Base-by-base conservation (phyloP, 2,113 vertebrate genomes). In the Pluvianellus socialis region DNA sequence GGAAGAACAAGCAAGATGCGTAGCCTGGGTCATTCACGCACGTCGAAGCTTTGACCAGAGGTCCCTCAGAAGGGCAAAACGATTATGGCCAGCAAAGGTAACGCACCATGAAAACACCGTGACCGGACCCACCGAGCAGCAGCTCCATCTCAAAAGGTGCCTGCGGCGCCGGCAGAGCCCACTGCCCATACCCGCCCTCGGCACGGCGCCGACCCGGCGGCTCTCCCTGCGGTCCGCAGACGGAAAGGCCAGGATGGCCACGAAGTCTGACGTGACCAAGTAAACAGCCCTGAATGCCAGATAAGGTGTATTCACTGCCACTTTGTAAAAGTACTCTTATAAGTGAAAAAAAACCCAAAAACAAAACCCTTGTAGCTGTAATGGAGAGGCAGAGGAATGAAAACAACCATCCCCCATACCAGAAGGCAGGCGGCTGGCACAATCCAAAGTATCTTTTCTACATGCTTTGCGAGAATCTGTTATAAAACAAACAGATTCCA, bases 121-220 rank as follows among this genome's bases (percentile, higher is more conserved):
- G 24, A 35, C 16, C 3, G 4, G 19, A 82, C n/a, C 2, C 2
- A 19, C 32, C 1, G 1, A 10, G 65, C 27, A 81, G 74, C 65
- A 85, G 68, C 38, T 68, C 23, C 11, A 7, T 15, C 28, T 53
- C 38, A 47, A 86, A 70, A 86, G 42, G 38, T 7, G 27, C 24
- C 62, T 44, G 27, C 2, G 3, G 44, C 1, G 9, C 56, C 12
- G 3, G 4, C 20, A 33, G 38, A 40, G 14, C 38, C 30, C 2
- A 0, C 55, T 40, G 55, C 17, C 3, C 0, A 4, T 4, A 30
- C 24, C 17, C 2, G 2, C 40, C 49, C 77, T 44, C 2, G 2
- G 33, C 70, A 63, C 1, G 0, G 38, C 4, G 2, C 80, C 1
- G 6, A 32, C 35, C 26, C 1, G 0, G 32, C 1, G 0, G 24